Evolutionary conservation across 2,113 vertebrate species (phyloP), one percentile per base, ranked within the genome.

Genomic region (Pycnonotus jocosus): DNA sequence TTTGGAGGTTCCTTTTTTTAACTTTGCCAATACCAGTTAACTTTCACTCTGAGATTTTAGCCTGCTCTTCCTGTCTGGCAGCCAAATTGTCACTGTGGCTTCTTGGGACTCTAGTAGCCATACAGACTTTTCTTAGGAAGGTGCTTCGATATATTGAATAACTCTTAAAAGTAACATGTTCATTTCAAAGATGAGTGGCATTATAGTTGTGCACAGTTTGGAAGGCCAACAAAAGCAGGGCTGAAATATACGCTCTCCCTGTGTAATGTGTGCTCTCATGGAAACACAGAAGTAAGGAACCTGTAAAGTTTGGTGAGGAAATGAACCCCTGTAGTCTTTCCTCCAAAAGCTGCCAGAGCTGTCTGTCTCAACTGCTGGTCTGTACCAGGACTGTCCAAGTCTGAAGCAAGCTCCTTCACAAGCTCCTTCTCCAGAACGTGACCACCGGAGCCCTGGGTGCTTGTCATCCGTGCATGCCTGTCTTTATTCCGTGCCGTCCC

Each of bases 361-460:
- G 12, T 21, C 21, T 7, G 1, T 8, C 24, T 22, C 6, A 1
- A 0, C 24, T 13, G 24, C 15, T 5, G 17, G 5, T 14, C 22
- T 45, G 30, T 7, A 8, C 6, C 0, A 15, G 7, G 11, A 15
- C 28, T 30, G 8, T 20, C 11, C 3, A 2, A 3, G 11, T 0
- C 12, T 19, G 33, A 5, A 4, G 38, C 20, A 8, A 12, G 6
- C 1, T 8, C 23, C 11, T 10, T 3, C 14, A 3, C 38, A n/a
- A n/a, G n/a, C n/a, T n/a, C n/a, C 2, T 27, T 9, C 16, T 9
- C 12, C 5, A 3, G 14, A 24, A 10, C 2, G 21, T 11, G 5
- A 4, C 15, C 35, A 8, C 12, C 22, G 3, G 14, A 1, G 5
- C 5, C 28, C 2, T 2, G 25, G 4, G 6, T 5, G 11, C 1